Conservation (phyloP, 2,797 vertebrate genomes). For the Sebastes elongatus region DNA sequence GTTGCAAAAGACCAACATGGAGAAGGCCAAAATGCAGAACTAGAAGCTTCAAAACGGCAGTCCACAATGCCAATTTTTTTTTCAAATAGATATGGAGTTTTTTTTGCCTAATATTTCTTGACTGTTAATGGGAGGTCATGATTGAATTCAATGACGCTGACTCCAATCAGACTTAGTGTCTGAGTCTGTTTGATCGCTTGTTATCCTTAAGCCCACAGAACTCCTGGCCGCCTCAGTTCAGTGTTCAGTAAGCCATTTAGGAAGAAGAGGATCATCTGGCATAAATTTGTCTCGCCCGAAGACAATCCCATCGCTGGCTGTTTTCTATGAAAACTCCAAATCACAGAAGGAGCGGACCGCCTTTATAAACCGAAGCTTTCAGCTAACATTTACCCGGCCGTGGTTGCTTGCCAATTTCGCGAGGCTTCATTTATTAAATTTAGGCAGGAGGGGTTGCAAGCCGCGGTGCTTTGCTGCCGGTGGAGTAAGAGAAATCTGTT, state of each 20-base stretch:
- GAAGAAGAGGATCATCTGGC: slow-evolving; percentile 16
- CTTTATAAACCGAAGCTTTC: slow-evolving; percentile 20
- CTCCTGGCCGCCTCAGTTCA: slow-evolving; percentile 24
- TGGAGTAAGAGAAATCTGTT: slow-evolving; percentile 36
- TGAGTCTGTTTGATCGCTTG: slow-evolving; percentile 41
- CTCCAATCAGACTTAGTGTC: slow-evolving; percentile 51
- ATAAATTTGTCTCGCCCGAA: slow-evolving; percentile 6
- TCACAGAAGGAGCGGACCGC: not conserved
- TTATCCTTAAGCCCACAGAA: slow-evolving; percentile 30
- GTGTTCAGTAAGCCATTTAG: slow-evolving; percentile 16
- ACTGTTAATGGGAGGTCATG: slow-evolving; percentile 25
- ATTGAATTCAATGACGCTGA: slow-evolving; percentile 33
- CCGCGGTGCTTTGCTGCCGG: slow-evolving; percentile 26
- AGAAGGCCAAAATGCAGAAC: too few species aligned
- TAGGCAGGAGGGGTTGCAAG: slow-evolving; percentile 16
- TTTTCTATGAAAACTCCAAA: slow-evolving; percentile 36
- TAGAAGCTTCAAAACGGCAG: too few species aligned
- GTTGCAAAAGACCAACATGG: too few species aligned
- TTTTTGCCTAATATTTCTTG: slow-evolving; percentile 1
- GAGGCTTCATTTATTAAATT: slow-evolving; percentile 54
- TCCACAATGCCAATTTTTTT: not conserved
- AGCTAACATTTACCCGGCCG: slow-evolving; percentile 42
- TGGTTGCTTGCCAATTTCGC: slow-evolving; percentile 20
- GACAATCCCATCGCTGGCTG: slow-evolving; percentile 30
- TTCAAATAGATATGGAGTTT: not conserved